phyloP scores from a whole-genome alignment of 2,113 vertebrate genomes.

The Neoarius graeffei region DNA sequence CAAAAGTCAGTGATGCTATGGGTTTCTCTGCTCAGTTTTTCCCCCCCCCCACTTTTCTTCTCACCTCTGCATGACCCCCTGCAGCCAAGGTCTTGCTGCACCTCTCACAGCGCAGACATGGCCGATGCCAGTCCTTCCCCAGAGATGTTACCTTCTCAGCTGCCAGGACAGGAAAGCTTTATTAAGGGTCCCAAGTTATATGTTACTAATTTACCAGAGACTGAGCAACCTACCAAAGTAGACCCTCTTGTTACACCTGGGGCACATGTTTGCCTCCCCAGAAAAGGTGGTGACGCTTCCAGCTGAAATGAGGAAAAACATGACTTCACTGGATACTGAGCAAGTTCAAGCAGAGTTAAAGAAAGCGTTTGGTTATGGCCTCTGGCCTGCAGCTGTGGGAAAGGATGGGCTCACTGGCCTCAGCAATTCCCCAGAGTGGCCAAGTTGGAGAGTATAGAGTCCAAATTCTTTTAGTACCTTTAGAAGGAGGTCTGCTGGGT shows the following conservation, averaged over 20 bases:
- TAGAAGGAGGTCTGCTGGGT: constrained; percentile 79
- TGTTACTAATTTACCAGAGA: neutral
- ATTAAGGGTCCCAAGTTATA: neutral
- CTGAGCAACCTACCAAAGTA: constrained; percentile 86
- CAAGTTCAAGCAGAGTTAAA: neutral
- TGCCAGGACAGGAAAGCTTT: constrained; percentile 54
- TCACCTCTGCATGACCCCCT: constrained; percentile 92
- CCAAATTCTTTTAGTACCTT: constrained; percentile 73
- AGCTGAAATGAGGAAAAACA: constrained; percentile 66
- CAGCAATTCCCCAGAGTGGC: neutral
- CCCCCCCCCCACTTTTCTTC: neutral
- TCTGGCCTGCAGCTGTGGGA: constrained; percentile 40
- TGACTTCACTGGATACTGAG: too few species aligned
- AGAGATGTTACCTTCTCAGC: constrained; percentile 98
- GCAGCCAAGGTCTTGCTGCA: constrained; percentile 92
- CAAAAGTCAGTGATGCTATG: neutral
- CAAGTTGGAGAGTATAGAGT: too few species aligned
- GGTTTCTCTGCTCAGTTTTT: neutral
- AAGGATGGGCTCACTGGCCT: constrained; percentile 19
- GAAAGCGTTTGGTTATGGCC: constrained; percentile 11
- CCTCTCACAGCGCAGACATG: constrained; percentile 92
- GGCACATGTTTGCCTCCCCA: constrained; percentile 91
- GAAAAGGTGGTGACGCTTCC: constrained; percentile 93
- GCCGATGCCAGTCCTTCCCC: constrained; percentile 97
- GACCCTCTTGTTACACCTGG: constrained; percentile 90